Conservation (phyloP, 1,140 invertebrate species). For the Chelonus insularis region DNA sequence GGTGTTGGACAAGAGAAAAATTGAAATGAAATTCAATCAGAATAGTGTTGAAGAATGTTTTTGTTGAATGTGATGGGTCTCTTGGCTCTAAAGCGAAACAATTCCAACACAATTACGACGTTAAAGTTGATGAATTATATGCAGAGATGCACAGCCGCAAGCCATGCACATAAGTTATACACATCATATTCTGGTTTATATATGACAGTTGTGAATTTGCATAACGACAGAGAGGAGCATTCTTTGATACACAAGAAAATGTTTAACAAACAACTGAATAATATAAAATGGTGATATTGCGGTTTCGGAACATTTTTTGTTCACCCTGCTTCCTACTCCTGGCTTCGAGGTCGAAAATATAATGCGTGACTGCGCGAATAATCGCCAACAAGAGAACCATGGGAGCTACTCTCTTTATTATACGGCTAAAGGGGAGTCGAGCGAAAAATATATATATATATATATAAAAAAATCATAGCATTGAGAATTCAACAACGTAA, state of each 20-base stretch:
- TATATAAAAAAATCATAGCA: neutral
- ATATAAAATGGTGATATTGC: constrained; percentile 14
- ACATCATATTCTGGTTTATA: neutral
- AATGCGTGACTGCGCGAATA: constrained; percentile 11
- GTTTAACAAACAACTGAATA: neutral
- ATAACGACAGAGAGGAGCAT: neutral
- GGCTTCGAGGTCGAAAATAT: neutral
- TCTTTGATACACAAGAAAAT: neutral
- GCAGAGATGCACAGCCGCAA: neutral
- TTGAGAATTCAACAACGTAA: neutral
- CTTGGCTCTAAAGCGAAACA: neutral
- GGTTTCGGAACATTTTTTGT: constrained; percentile 8
- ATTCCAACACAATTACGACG: neutral
- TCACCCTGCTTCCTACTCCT: neutral
- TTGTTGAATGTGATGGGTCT: neutral
- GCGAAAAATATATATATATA: neutral
- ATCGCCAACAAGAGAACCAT: neutral
- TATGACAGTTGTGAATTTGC: constrained; percentile 2
- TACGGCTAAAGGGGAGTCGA: neutral
- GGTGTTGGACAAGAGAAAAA: too few species aligned
- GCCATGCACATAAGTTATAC: neutral
- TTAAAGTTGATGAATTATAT: constrained; percentile 5
- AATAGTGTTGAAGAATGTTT: neutral
- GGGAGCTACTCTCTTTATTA: neutral
- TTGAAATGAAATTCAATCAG: neutral